Conservation (phyloP, 2,113 vertebrate species). For the Aramus guarauna region DNA sequence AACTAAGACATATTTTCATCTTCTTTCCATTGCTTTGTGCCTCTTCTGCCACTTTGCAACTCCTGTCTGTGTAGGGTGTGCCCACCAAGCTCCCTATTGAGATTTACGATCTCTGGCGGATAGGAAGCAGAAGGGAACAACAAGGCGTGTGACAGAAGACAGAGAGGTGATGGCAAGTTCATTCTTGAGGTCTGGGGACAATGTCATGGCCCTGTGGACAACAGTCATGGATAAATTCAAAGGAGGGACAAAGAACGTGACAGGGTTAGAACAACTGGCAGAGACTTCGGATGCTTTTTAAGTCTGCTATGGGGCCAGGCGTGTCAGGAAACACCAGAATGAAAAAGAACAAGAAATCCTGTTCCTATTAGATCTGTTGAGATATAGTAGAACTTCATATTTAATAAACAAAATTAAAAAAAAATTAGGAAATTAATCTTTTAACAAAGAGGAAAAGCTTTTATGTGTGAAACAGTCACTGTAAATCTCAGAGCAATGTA, state of each 20-base stretch:
- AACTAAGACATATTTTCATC: background rate
- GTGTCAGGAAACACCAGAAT: background rate
- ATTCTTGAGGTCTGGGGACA: background rate
- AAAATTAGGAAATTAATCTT: background rate
- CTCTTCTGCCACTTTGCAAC: background rate
- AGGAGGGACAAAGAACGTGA: background rate
- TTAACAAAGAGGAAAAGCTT: background rate
- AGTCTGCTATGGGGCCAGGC: background rate
- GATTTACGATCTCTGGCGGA: background rate
- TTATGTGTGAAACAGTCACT: background rate
- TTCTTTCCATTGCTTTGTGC: background rate
- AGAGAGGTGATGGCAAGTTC: background rate
- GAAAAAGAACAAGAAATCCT: background rate
- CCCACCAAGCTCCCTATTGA: background rate
- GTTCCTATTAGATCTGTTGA: background rate
- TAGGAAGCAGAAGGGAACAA: background rate
- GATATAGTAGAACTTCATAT: background rate
- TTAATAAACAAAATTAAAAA: background rate
- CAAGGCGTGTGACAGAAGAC: background rate
- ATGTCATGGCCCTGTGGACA: background rate
- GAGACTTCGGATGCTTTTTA: background rate
- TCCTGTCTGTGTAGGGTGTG: background rate
- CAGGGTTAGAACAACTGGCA: background rate
- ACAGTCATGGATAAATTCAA: background rate
- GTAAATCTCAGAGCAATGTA: background rate